Evolutionary conservation across 2,888 invertebrate species (phyloP), one percentile per base, ranked within the genome.

Genomic region (Noctua janthe): DNA sequence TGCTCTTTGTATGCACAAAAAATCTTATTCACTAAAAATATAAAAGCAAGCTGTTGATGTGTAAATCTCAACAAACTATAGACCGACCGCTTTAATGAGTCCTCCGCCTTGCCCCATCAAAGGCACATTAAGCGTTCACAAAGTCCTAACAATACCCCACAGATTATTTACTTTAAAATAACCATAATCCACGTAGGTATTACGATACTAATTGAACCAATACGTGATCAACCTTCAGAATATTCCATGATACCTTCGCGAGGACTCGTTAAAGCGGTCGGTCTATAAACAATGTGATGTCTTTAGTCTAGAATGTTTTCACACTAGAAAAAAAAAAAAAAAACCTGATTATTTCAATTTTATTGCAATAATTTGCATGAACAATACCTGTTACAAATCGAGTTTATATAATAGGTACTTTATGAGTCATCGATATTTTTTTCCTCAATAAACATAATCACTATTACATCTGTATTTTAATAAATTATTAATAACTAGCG

Each of bases 381-480:
- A 69, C 23, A 69, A 64, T 51, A 76, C 49, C 39, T 54, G 23
- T 69, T 74, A 47, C 6, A 59, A 51, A 56, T 70, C 23, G 7
- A 56, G 47, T 62, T 71, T 77, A 71, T 66, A 10, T 70, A 71
- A 87, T 39, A 82, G 23, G 4, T 64, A 56, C 35, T 11, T n/a
- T n/a, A 72, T 76, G 87, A 83, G 66, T 87, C 87, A 83, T 39
- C 11, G 39, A n/a, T 49, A 54, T 72, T 59, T 75, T 29, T 83
- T 83, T 64, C 39, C 43, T 56, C 29, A 39, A 47, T 82, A 81
- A 71, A 39, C 8, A 17, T 15, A 64, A 64, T 67, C 39, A 54
- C 17, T 51, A 20, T 29, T 17, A 54, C 29, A 72, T 72, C 47
- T 59, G 4, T n/a, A 35, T 64, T 73, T 72, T 39, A 81, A 62